phyloP scores from a whole-genome alignment of 2,113 vertebrate genomes.

The Brachyistius frenatus region DNA sequence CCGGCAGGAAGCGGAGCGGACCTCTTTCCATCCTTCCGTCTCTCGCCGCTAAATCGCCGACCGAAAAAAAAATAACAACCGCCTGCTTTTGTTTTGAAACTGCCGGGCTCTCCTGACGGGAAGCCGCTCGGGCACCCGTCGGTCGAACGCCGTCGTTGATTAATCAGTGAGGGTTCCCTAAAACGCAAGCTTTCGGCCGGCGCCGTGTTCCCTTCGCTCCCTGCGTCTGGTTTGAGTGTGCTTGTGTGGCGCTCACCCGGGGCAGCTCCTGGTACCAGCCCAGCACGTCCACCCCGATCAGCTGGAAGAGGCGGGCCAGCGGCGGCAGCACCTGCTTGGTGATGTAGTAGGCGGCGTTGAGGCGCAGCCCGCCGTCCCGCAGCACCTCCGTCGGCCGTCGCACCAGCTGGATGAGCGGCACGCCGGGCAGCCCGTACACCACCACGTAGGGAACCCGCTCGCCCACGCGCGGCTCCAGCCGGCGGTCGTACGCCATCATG shows the following conservation, averaged over 20 bases:
- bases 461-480: conserved; percentile 93
- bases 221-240: too few species aligned
- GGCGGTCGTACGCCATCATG: conserved; percentile 92
- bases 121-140: not conserved
- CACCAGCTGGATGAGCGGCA: conserved; percentile 98
- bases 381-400: conserved; percentile 91
- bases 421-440: conserved; percentile 90
- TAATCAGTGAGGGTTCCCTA: not conserved
- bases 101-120: too few species aligned
- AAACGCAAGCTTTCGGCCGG: not conserved
- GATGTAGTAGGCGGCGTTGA: conserved; percentile 95
- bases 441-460: conserved; percentile 97
- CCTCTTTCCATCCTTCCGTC: conserved; percentile 56
- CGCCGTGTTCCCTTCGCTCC: not conserved
- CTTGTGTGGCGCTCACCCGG: conserved; percentile 84
- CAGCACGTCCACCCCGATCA: conserved; percentile 96
- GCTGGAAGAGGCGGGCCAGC: conserved; percentile 91
- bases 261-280: conserved; percentile 97
- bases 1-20: conserved; percentile 24
- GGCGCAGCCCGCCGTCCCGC: conserved; percentile 90
- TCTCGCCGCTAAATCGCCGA: conserved; percentile 2
- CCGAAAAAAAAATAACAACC: conserved; percentile 1
- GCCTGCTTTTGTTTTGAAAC: conserved; percentile 18
- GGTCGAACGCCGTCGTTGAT: not conserved
- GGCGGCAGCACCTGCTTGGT: conserved; percentile 98